Conservation (phyloP, 2,113 vertebrate genomes). For the Cyanocitta stelleri region DNA sequence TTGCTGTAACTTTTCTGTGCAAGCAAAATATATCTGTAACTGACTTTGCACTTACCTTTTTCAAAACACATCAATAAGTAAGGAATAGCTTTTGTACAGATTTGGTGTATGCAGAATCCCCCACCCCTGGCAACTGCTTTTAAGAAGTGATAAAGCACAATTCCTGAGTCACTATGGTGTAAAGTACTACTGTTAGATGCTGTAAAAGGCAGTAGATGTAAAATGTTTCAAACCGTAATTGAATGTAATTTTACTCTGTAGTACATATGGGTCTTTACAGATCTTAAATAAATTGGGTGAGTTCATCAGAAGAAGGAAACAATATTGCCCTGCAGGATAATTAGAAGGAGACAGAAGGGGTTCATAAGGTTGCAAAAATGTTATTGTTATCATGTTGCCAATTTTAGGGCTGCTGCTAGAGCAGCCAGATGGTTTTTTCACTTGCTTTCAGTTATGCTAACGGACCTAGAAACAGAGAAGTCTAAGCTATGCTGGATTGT, state of each 20-base stretch:
- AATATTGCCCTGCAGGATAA: neutral
- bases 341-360: neutral
- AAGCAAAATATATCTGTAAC: neutral
- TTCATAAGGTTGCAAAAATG: neutral
- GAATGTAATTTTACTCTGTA: neutral
- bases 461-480: neutral
- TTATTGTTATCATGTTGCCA: neutral
- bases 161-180: neutral
- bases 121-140: neutral
- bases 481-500: neutral
- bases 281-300: neutral
- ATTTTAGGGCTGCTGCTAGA: neutral
- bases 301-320: neutral
- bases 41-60: neutral
- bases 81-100: neutral
- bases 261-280: neutral
- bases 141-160: neutral
- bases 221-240: neutral
- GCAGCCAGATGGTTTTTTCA: neutral
- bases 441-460: neutral
- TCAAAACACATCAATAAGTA: neutral
- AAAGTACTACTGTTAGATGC: neutral
- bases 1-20: neutral
- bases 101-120: neutral
- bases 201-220: neutral